Evolutionary conservation across 2,113 vertebrate species (phyloP), one percentile per base, ranked within the genome.

Genomic region (Opisthocomus hoazin): DNA sequence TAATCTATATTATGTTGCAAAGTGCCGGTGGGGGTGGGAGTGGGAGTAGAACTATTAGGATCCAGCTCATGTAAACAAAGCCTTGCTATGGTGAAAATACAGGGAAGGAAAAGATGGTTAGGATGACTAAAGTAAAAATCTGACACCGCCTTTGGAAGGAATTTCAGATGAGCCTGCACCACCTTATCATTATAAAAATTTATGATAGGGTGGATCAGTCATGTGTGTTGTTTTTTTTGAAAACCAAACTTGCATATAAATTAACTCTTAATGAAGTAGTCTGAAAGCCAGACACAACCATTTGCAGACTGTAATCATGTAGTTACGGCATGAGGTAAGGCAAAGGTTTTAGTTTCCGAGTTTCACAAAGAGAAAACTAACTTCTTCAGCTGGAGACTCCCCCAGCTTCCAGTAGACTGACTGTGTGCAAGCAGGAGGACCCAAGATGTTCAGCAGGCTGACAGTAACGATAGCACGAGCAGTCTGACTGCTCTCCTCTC

Each of bases 171-270:
- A 97, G 95, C 84, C 84, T 73, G 69, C 69, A 90, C 87, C 89
- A 86, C 92, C 93, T 94, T 87, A 93, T 94, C 93, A 95, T 94
- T 94, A 96, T 74, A 95, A 96, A 83, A 96, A 96, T 94, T 95
- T 97, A 97, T 94, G 94, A 96, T 90, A 95, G 96, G 91, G 96
- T 91, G 92, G 90, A 94, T 96, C 97, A 95, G 76, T 90, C 92
- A 92, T 90, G 70, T 70, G 91, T 86, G 79, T 82, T 97, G 86
- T 48, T 54, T 92, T 93, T 94, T 93, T 93, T 65, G 58, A 84
- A 97, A 97, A 89, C 78, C 80, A 96, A 66, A 90, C 58, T 51
- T 91, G 93, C 93, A 97, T 94, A 92, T 68, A 96, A 97, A 96
- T 91, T 84, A 97, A 96, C 71, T 97, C 68, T 71, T 97, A 96